These are phyloP conservation scores for Drosophila melanosoma DNA, from an alignment of 2,888 invertebrate genomes.

Conservation along the genomic window DNA sequence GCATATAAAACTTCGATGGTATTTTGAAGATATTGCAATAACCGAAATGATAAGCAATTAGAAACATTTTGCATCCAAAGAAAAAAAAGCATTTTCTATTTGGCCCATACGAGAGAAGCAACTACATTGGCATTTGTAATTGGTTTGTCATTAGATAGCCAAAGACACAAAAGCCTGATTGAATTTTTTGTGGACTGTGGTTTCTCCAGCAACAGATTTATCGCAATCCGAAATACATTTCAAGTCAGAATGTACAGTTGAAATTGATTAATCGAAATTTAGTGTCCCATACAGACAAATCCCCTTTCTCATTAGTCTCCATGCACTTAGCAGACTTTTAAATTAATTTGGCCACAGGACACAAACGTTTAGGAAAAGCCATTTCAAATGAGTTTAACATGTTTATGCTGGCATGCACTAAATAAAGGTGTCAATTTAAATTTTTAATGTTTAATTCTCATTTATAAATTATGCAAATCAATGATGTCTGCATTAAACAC, in stretches of 20 bases:
- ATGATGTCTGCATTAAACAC: slow-evolving; percentile 12
- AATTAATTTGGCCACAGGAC: background rate
- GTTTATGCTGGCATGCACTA: background rate
- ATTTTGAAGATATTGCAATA: background rate
- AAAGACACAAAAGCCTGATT: slow-evolving; percentile 38
- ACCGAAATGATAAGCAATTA: background rate
- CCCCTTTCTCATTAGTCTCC: background rate
- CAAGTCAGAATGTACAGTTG: background rate
- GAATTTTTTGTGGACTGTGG: slow-evolving; percentile 30
- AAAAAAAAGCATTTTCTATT: background rate
- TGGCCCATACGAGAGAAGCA: background rate
- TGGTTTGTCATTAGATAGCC: slow-evolving; percentile 6
- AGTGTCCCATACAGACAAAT: background rate
- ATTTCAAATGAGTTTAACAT: slow-evolving; percentile 7
- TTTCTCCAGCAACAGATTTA: slow-evolving; percentile 9
- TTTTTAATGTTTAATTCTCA: background rate
- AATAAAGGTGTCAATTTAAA: background rate
- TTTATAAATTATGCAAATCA: background rate
- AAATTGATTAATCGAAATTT: background rate
- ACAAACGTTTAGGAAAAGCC: slow-evolving; percentile 1
- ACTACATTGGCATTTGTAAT: background rate
- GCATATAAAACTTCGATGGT: background rate
- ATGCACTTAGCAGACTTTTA: background rate
- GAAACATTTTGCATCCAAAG: background rate
- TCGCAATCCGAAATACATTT: background rate